phyloP scores from a whole-genome alignment of 1,140 invertebrate species.

The Psix sp. region DNA sequence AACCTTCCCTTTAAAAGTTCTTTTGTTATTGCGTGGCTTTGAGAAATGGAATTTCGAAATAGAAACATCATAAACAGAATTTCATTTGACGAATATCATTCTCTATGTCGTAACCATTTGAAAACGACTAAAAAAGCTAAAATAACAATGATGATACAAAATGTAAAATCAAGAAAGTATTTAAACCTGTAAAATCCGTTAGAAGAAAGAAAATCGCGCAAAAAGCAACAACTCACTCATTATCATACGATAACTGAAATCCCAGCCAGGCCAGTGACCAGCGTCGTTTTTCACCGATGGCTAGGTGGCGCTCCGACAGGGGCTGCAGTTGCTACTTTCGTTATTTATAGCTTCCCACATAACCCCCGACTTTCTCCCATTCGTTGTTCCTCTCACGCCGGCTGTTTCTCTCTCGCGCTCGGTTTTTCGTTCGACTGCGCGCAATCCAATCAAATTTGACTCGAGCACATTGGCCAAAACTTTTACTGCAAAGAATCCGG shows the following conservation, averaged over 20 bases:
- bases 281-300: slow-evolving; percentile 64
- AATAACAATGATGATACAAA: too few relatives aligned
- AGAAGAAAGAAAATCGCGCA: too few relatives aligned
- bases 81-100: too few relatives aligned
- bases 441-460: slow-evolving; percentile 44
- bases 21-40: too few relatives aligned
- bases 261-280: slow-evolving; percentile 5
- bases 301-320: slow-evolving; percentile 55
- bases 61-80: too few relatives aligned
- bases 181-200: too few relatives aligned
- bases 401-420: background rate
- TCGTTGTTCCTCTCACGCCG: background rate
- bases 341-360: slow-evolving; percentile 67
- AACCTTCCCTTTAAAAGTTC: too few relatives aligned
- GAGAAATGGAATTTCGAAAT: too few relatives aligned
- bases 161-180: too few relatives aligned
- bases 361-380: slow-evolving; percentile 33
- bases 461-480: slow-evolving; percentile 25
- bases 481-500: slow-evolving; percentile 34
- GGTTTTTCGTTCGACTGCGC: slow-evolving; percentile 23
- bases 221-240: background rate
- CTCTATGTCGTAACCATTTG: too few relatives aligned
- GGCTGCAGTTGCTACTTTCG: slow-evolving; percentile 67
- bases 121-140: too few relatives aligned
- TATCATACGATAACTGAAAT: slow-evolving; percentile 29